Evolutionary conservation across 2,113 vertebrate species (phyloP), one percentile per base, ranked within the genome.

Genomic region (Micromys minutus): DNA sequence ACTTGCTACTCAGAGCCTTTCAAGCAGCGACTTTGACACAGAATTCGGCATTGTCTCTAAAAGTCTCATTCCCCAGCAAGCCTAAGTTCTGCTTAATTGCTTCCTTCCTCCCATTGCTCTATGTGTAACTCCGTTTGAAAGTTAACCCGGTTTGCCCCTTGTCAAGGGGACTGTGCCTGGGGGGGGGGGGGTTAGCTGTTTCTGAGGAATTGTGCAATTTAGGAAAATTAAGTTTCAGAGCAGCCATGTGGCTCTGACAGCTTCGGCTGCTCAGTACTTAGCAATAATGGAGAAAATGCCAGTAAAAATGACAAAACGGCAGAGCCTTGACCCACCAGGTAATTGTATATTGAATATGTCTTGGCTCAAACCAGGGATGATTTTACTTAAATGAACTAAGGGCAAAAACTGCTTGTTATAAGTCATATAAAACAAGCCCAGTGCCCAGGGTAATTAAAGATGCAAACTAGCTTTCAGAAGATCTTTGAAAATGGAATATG

Each of bases 231-330:
- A 96, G 94, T 97, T 97, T 97, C 96, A 93, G 94, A 79, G 55
- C 57, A 97, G 94, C 87, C 96, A 83, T 96, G 97, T 97, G 95
- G 77, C 89, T 96, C 94, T 98, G 96, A 97, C 97, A 98, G 96
- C 95, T 97, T 97, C 72, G 93, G 93, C 95, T 96, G 95, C 94
- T 97, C 69, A 91, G 95, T 96, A 97, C 96, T 98, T 97, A 98
- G 95, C 97, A 97, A 97, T 97, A 97, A 97, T 96, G 94, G 97
- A 97, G 95, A 97, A 97, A 97, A 98, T 96, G 96, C 97, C 97
- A 97, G 95, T 96, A 97, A 97, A 98, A 98, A 97, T 97, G 97
- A 97, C 95, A 96, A 97, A 96, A 95, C 4, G 65, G 74, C 94
- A 96, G 92, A 93, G 94, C 65, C 83, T 91, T 97, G 97, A 98